Percentiles rank a stretch among this genome's conserved stretches.
phyloP scores from a whole-genome alignment of 2,113 vertebrate species.

The Cebidichthys violaceus region DNA sequence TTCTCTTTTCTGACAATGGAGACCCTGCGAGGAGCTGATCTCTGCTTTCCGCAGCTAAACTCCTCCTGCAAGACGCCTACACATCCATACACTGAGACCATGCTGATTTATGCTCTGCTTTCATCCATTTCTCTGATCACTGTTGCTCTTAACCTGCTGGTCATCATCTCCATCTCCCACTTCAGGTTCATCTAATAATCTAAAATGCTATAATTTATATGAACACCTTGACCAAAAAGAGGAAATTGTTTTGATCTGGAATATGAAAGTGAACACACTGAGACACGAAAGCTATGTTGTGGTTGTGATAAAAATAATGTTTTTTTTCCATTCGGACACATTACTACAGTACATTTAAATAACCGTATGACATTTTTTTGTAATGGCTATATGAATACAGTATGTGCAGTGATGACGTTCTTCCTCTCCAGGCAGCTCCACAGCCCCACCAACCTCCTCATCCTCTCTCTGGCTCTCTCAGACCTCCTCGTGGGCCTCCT shows the following conservation, averaged over 20 bases:
- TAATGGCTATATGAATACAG: neutral
- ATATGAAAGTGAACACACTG: neutral
- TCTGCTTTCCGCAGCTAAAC: slow-evolving; percentile 56
- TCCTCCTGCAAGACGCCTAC: slow-evolving; percentile 56
- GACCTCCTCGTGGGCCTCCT: slow-evolving; percentile 66
- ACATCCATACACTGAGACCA: neutral
- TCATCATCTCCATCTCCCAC: slow-evolving; percentile 70
- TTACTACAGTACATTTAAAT: neutral
- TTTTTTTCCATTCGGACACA: neutral
- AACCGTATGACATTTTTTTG: neutral
- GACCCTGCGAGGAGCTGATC: neutral
- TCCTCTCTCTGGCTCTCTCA: slow-evolving; percentile 73
- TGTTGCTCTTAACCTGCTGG: slow-evolving; percentile 62
- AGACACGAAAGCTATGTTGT: neutral
- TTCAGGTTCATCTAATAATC: slow-evolving; percentile 53
- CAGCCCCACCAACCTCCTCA: slow-evolving; percentile 77
- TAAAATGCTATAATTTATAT: neutral
- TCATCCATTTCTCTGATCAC: slow-evolving; percentile 57
- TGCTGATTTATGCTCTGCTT: slow-evolving; percentile 52
- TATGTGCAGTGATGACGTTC: neutral
- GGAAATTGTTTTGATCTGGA: neutral
- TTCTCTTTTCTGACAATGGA: slow-evolving; percentile 36
- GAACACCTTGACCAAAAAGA: neutral
- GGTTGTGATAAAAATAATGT: neutral
- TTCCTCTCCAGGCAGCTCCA: slow-evolving; percentile 78